These are phyloP conservation scores for Ictidomys tridecemlineatus DNA, from an alignment of 2,113 vertebrate species.

Conservation along the genomic window DNA sequence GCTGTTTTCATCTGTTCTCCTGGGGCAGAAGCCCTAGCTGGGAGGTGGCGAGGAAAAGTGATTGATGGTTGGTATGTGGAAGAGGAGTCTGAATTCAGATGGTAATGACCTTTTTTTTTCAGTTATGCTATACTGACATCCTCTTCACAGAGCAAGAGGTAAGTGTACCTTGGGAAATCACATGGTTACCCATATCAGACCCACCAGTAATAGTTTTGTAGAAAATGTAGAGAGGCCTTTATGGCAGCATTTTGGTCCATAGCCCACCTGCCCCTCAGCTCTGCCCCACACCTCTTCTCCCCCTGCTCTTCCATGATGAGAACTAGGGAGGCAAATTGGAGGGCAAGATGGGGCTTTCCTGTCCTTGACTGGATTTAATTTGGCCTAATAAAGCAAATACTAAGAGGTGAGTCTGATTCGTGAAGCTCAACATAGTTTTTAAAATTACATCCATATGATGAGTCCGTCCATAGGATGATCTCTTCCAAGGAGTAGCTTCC, in stretches of 20 bases:
- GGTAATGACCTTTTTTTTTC: conserved; percentile 73
- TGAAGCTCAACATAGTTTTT: background rate
- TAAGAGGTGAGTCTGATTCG: background rate
- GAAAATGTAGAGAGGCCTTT: background rate
- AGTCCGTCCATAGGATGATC: background rate
- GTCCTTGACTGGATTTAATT: background rate
- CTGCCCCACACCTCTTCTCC: background rate
- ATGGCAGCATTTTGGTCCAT: background rate
- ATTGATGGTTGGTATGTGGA: background rate
- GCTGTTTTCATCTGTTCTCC: conserved; percentile 8
- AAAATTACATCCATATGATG: background rate
- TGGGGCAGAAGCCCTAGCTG: conserved; percentile 7
- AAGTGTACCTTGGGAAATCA: conserved; percentile 73
- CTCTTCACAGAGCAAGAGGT: conserved; percentile 99
- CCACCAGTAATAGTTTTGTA: background rate
- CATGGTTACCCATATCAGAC: background rate
- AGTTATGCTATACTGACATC: conserved; percentile 99
- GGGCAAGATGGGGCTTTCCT: background rate
- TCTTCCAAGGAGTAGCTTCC: background rate
- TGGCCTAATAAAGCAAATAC: background rate
- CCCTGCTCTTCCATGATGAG: background rate
- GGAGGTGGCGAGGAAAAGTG: background rate
- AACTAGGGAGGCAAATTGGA: background rate
- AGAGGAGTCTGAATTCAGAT: conserved; percentile 23
- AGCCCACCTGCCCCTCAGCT: background rate